A percentile compares a stretch with the other conserved stretches of the same genome.
Conservation (phyloP, 2,888 invertebrate species). For the Dyspetes luteomarginatus region DNA sequence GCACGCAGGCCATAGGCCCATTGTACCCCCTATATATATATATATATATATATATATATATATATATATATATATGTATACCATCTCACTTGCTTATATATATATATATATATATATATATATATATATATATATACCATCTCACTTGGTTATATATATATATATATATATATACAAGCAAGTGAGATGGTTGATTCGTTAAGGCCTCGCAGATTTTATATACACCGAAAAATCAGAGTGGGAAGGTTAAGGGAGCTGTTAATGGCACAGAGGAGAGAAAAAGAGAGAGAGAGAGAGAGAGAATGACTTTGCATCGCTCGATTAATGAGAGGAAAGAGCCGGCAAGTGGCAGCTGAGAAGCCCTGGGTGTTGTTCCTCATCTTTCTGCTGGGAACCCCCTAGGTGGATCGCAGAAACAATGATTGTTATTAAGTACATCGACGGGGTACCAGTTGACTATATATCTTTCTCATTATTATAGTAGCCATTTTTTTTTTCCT, state of each 20-base stretch:
- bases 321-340: constrained; percentile 61
- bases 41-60: too few species aligned
- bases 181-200: constrained; percentile 56
- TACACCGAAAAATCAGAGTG: constrained; percentile 44
- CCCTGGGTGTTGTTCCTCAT: constrained; percentile 17
- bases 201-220: constrained; percentile 11
- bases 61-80: too few species aligned
- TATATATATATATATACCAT: too few species aligned
- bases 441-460: constrained; percentile 50
- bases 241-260: constrained; percentile 60
- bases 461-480: constrained; percentile 18
- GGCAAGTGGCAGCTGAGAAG: constrained; percentile 6
- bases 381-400: constrained; percentile 66
- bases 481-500: background rate
- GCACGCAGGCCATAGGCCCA: too few species aligned
- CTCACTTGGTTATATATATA: too few species aligned
- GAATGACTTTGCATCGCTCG: constrained; percentile 67
- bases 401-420: constrained; percentile 77
- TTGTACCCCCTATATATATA: too few species aligned
- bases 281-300: too few species aligned
- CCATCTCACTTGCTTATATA: too few species aligned
- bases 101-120: too few species aligned
- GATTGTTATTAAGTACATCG: constrained; percentile 77
- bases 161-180: too few species aligned
- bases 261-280: too few species aligned